phyloP scores from a whole-genome alignment of 2,888 invertebrate species.

The Cancer borealis region DNA sequence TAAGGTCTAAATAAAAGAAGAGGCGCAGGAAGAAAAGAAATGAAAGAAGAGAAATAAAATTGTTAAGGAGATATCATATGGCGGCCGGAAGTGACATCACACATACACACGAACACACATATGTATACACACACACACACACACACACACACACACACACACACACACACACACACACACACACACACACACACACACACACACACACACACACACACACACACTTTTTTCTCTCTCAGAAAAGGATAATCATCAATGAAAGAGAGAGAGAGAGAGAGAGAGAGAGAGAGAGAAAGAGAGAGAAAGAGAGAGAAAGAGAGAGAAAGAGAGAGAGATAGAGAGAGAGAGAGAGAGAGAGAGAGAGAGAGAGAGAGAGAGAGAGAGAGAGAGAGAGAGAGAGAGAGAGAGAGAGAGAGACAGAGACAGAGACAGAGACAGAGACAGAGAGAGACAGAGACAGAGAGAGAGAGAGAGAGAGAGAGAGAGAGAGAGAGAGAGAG shows the following conservation, averaged over 20 bases:
- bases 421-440: not conserved
- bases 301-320: not conserved
- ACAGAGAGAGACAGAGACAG: not conserved
- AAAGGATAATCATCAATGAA: not conserved
- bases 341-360: not conserved
- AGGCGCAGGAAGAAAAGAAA: no score
- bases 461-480: not conserved
- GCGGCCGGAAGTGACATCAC: not conserved
- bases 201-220: no score
- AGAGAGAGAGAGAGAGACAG: constrained; percentile 1
- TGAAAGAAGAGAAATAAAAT: no score
- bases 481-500: constrained; percentile 33
- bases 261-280: constrained; percentile 13
- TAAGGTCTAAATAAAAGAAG: no score
- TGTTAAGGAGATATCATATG: no score
- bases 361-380: constrained; percentile 39
- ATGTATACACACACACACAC: no score
- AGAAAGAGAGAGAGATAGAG: not conserved
- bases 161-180: no score
- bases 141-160: no score
- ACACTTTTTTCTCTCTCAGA: no score
- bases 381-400: not conserved
- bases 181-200: no score
- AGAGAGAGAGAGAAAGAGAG: constrained; percentile 60
- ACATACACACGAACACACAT: not conserved